Evolutionary conservation across 35 echinoderm and acorn worm genomes (phyloP).

Genomic region (Chiridota heheva): DNA sequence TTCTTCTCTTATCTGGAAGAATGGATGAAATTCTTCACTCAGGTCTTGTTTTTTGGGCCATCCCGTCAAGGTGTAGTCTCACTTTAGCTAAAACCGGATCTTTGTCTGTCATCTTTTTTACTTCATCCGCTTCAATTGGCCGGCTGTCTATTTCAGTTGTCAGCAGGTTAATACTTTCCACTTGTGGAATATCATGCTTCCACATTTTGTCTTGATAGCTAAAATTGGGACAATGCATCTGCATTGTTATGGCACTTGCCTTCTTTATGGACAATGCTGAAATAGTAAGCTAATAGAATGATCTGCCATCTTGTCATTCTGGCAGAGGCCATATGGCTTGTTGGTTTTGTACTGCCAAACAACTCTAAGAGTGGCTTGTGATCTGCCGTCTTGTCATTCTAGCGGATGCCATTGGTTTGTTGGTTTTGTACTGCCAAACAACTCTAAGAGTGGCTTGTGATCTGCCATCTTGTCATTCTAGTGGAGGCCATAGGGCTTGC

Average conservation of each 20-base stretch:
- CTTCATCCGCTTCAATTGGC: conserved; percentile 6
- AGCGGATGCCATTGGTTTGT: no score
- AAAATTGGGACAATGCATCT: conserved; percentile 39
- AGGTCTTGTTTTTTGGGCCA: conserved; percentile 11
- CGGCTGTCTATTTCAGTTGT: not conserved
- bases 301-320: conserved; percentile 71
- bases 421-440: no score
- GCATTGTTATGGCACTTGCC: conserved; percentile 37
- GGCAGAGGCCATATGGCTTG: conserved; percentile 55
- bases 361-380: conserved; percentile 19
- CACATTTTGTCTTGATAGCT: not conserved
- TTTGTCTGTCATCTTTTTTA: conserved; percentile 1
- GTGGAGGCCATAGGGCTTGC: no score
- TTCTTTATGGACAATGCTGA: conserved; percentile 37
- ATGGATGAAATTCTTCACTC: conserved; percentile 1
- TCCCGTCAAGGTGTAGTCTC: conserved; percentile 31
- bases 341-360: conserved; percentile 22
- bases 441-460: no score
- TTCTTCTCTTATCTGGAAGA: conserved; percentile 29
- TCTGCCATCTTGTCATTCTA: no score
- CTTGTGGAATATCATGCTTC: not conserved
- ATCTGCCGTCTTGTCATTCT: no score
- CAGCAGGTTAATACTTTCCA: not conserved
- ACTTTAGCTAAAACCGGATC: conserved; percentile 38
- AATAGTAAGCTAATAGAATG: conserved; percentile 42